Evolutionary conservation across 2,888 invertebrate species (phyloP), one percentile per base, ranked within the genome.

Genomic region (Torymus tubicola): DNA sequence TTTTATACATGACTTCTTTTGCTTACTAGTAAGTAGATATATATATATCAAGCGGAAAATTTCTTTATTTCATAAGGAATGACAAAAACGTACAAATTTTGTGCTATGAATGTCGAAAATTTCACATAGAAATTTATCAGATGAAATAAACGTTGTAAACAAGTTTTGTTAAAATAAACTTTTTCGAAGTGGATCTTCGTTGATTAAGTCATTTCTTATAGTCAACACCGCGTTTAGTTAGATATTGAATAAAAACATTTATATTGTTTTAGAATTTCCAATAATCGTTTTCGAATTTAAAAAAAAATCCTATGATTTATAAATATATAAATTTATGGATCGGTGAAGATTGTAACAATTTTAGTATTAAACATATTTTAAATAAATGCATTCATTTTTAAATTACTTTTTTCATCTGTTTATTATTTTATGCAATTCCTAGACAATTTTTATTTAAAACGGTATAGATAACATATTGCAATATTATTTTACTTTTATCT

Each of bases 1-100:
- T 82, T 82, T 82, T 82, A 80, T 80, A 82, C 82, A 75, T 80
- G 74, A 82, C 71, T 75, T 64, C 58, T 76, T 76, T 77, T 80
- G 77, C 77, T 80, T 82, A 31, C 58, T 80, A 73, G 69, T 65
- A 3, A 24, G 24, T 24, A 24, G 24, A 60, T 60, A 60, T 50
- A 50, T 21, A 64, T 70, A 64, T 64, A 63, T 67, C 63, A 70
- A 73, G 72, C 55, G 55, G 76, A 73, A 63, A 70, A 76, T 82
- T 79, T 77, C 72, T 76, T 82, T 73, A 69, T 64, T 82, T 76
- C 52, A 2, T 75, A 79, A 79, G 73, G 31, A 79, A 79, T 76
- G 60, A 71, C 14, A 61, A 78, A 61, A 81, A 75, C 71, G 71
- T 80, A 80, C 75, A 78, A 80, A 82, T 58, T 81, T 82, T 80